Percentiles rank a stretch among this genome's conserved stretches.
These are phyloP conservation scores for Megathymus violae DNA, from an alignment of 1,140 invertebrate species.

Conservation along the genomic window DNA sequence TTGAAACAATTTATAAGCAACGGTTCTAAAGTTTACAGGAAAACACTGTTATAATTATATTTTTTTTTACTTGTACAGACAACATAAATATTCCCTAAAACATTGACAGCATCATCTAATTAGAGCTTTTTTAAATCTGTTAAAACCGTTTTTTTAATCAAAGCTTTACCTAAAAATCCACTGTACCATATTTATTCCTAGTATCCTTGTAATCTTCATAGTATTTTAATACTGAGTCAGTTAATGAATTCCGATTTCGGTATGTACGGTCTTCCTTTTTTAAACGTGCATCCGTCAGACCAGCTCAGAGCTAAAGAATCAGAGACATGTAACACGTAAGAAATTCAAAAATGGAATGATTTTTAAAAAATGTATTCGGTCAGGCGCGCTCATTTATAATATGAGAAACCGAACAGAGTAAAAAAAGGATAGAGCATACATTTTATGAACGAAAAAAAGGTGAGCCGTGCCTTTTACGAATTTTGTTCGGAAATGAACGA, in stretches of 20 bases:
- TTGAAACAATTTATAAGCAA: too few relatives aligned
- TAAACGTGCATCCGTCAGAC: conserved; percentile 31
- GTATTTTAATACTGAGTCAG: neutral
- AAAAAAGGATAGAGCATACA: conserved; percentile 50
- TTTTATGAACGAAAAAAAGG: conserved; percentile 62
- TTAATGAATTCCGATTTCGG: neutral
- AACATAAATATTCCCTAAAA: too few relatives aligned
- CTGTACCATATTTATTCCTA: too few relatives aligned
- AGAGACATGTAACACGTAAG: conserved; percentile 57
- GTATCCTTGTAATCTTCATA: neutral
- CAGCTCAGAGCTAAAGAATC: conserved; percentile 26
- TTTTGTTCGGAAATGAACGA: conserved; percentile 77
- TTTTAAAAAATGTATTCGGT: conserved; percentile 67
- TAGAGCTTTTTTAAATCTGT: too few relatives aligned
- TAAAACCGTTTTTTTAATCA: too few relatives aligned
- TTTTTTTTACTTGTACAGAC: too few relatives aligned
- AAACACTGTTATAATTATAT: too few relatives aligned
- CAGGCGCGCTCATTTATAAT: conserved; percentile 70
- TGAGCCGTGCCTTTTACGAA: conserved; percentile 56
- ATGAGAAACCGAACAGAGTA: conserved; percentile 56
- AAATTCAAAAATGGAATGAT: conserved; percentile 66
- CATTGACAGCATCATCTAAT: too few relatives aligned
- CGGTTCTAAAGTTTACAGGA: too few relatives aligned
- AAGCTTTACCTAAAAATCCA: too few relatives aligned
- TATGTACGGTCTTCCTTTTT: conserved; percentile 22